Evolutionary conservation across 2,797 vertebrate genomes (phyloP), one percentile per base, ranked within the genome.

Genomic region (Menidia menidia): DNA sequence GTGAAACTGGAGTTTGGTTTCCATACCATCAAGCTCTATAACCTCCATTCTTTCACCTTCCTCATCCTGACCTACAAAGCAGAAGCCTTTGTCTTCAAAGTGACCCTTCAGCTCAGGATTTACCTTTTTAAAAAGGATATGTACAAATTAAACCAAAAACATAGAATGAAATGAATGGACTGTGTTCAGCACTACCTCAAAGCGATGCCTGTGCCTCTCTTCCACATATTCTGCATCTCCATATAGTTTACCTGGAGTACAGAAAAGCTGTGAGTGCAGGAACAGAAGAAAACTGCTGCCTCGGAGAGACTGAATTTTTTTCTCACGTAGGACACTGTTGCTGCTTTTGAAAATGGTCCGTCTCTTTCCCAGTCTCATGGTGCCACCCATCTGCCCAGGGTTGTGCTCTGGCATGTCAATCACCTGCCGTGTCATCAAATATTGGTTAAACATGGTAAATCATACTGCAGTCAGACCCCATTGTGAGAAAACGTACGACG

Each of bases 331-430:
- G 52, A 96, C 68, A 0, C 96, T 96, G 87, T 90, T 95, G 78
- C 87, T 93, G 7, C 88, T 95, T 83, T 95, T 95, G 87, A 98
- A 97, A 60, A 97, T 92, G 9, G 96, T 98, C 67, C 95, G 94
- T 62, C 97, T 95, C 91, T 97, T 98, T 81, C 96, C 96, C 2
- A 97, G 93, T 78, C 97, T 94, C 96, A 98, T 97, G n/a, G 96
- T 98, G 33, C 97, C 97, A 0, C 96, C 96, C 97, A 97, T 97
- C 75, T 98, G 96, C 16, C 96, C 97, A 1, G 96, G 96, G 79
- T 97, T 97, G 85, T 98, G 97, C 67, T 97, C 96, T 0, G 97
- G 96, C 96, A 98, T 98, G 77, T 98, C 96, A 70, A 98, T 95
- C 65, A 98, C 96, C 96, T 97, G 85, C 13, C 19, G 10, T 32